Conservation (phyloP, 23 tunicate genomes). For the Trididemnum clinides region DNA sequence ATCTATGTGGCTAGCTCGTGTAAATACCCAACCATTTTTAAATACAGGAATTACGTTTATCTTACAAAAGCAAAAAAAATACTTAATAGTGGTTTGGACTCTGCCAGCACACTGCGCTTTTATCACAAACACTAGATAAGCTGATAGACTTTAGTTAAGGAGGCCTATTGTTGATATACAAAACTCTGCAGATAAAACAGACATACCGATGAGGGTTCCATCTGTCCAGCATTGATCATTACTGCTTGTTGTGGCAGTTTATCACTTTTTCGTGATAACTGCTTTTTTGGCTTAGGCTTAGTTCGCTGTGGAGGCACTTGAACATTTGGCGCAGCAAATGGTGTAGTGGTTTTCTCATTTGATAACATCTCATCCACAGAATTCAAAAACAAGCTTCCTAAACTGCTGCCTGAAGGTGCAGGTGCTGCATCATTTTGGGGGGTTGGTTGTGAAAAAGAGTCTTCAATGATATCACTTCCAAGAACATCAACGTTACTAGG, state of each 20-base stretch:
- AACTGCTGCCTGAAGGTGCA: constrained; percentile 46
- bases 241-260: neutral
- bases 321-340: constrained; percentile 21
- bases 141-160: too few relatives aligned
- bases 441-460: neutral
- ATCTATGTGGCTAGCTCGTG: too few relatives aligned
- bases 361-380: constrained; percentile 69
- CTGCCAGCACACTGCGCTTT: too few relatives aligned
- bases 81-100: too few relatives aligned
- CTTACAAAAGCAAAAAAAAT: too few relatives aligned
- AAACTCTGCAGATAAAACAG: neutral
- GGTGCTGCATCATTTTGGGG: neutral
- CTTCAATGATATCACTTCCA: neutral
- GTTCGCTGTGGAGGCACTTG: neutral
- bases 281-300: constrained; percentile 27
- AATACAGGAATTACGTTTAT: too few relatives aligned
- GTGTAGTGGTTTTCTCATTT: constrained; percentile 47
- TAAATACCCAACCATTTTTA: too few relatives aligned
- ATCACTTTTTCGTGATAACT: neutral
- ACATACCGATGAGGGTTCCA: neutral
- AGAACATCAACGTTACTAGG: neutral
- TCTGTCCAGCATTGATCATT: neutral
- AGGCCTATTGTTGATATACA: too few relatives aligned
- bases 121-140: too few relatives aligned
- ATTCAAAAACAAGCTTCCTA: constrained; percentile 80